Conservation (phyloP, 2,888 invertebrate species). For the Sympetrum striolatum region DNA sequence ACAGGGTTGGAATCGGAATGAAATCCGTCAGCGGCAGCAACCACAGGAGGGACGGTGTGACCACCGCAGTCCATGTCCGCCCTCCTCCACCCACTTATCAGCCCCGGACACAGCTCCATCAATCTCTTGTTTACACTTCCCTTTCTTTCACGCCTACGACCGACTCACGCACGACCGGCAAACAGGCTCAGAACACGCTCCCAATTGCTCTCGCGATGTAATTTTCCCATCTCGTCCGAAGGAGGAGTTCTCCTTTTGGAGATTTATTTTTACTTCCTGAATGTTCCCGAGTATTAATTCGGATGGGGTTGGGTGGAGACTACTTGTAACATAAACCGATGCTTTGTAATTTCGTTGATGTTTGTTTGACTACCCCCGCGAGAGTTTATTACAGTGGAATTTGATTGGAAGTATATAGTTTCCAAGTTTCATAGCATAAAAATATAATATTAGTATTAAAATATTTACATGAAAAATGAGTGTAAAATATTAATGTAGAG, state of each 20-base stretch:
- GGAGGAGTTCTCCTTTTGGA: no score
- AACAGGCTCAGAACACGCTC: not conserved
- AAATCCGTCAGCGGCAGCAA: conserved; percentile 31
- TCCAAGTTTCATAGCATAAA: no score
- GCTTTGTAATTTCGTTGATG: no score
- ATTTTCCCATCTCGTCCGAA: no score
- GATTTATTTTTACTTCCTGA: not conserved
- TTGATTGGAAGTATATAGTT: no score
- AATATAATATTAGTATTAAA: no score
- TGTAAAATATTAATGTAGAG: no score
- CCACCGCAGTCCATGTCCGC: conserved; percentile 19
- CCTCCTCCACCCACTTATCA: conserved; percentile 2
- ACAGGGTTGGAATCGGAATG: not conserved
- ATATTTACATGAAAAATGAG: no score
- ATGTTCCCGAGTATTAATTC: not conserved
- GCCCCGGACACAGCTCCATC: conserved; percentile 1
- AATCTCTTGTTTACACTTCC: not conserved
- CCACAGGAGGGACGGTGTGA: not conserved
- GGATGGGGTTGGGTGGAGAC: no score
- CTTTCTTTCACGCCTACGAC: not conserved
- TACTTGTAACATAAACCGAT: no score
- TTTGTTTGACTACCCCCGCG: no score
- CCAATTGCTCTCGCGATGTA: not conserved
- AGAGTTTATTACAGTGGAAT: no score
- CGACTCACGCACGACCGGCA: not conserved